phyloP scores from a whole-genome alignment of 2,113 vertebrate species.

The Embiotoca jacksoni region DNA sequence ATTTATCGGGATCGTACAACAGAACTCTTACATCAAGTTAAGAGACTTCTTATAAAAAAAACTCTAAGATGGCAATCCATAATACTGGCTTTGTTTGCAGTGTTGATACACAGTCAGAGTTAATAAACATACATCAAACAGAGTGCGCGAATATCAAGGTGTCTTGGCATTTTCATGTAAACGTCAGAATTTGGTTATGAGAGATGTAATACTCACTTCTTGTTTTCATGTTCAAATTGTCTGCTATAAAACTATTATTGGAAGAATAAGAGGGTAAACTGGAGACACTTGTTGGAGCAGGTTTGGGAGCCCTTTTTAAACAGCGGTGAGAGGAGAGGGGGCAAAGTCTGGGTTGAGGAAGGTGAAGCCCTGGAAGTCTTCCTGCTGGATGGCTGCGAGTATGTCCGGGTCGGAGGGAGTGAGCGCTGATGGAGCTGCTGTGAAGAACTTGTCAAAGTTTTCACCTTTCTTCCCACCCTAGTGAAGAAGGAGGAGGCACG shows the following conservation, averaged over 20 bases:
- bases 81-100: conserved; percentile 31
- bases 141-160: conserved; percentile 46
- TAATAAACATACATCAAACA: conserved; percentile 23
- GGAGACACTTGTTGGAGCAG: neutral
- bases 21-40: conserved; percentile 44
- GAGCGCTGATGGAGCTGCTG: conserved; percentile 86
- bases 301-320: conserved; percentile 67
- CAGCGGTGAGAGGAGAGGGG: conserved; percentile 80
- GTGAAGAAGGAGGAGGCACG: conserved; percentile 21
- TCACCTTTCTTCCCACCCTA: conserved; percentile 91
- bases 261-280: conserved; percentile 9
- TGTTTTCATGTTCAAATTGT: conserved; percentile 43
- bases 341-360: conserved; percentile 89
- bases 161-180: conserved; percentile 64
- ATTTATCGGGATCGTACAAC: conserved; percentile 40
- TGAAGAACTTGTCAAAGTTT: conserved; percentile 96
- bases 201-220: conserved; percentile 35
- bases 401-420: conserved; percentile 92
- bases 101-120: conserved; percentile 12
- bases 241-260: conserved; percentile 57
- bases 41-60: conserved; percentile 48
- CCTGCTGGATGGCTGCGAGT: conserved; percentile 90
- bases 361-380: conserved; percentile 91
- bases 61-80: conserved; percentile 40
- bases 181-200: conserved; percentile 63